These are phyloP conservation scores for Crotalus helleri DNA, from an alignment of 2,113 vertebrate genomes.

Conservation along the genomic window DNA sequence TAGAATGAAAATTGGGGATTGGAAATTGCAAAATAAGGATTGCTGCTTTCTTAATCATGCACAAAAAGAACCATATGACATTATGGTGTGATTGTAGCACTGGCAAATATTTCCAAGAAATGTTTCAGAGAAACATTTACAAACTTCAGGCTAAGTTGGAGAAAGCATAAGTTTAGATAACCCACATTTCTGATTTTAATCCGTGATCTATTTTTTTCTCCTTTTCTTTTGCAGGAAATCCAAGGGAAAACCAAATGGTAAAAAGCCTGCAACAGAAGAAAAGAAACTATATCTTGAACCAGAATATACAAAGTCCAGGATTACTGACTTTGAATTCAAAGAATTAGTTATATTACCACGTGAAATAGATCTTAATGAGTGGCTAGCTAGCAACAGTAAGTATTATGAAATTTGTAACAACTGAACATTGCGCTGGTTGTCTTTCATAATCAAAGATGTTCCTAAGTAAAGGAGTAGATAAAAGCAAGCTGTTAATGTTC, in stretches of 20 bases:
- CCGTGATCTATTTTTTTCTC: constrained; percentile 12
- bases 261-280: constrained; percentile 89
- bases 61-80: neutral
- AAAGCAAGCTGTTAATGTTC: neutral
- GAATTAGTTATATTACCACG: constrained; percentile 92
- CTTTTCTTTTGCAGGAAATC: constrained; percentile 82
- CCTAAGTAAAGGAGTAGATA: neutral
- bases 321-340: constrained; percentile 92
- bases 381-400: constrained; percentile 98
- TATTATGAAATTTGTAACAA: constrained; percentile 33
- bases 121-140: neutral
- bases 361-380: constrained; percentile 98
- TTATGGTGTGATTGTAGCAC: neutral
- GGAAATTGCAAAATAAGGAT: neutral
- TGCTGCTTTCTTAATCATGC: neutral
- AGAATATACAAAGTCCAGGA: constrained; percentile 89
- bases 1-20: neutral
- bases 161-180: neutral
- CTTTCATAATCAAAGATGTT: neutral
- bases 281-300: constrained; percentile 95
- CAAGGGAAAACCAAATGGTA: constrained; percentile 97
- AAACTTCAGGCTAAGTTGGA: neutral
- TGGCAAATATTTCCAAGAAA: neutral
- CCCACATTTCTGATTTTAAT: neutral
- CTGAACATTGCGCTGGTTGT: neutral